Percentiles rank a stretch among this genome's conserved stretches.
Conservation (phyloP, 2,888 invertebrate species). For the Pollenia amentaria region DNA sequence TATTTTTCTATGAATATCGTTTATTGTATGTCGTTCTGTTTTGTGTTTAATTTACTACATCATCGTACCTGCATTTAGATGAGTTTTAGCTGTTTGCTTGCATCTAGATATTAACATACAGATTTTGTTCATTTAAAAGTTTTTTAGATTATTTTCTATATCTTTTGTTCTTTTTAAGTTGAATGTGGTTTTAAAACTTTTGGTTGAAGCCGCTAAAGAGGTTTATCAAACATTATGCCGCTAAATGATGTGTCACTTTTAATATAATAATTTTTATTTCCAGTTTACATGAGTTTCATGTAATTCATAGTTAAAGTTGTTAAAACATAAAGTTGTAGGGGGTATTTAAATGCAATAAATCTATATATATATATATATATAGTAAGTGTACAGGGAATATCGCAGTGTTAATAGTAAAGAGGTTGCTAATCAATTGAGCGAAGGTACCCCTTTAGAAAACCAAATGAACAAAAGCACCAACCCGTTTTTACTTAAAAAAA, state of each 20-base stretch:
- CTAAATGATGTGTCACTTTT: slow-evolving; percentile 74
- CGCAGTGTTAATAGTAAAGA: not conserved
- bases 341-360: slow-evolving; percentile 23
- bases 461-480: too few relatives aligned
- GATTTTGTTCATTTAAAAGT: slow-evolving; percentile 30
- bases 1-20: slow-evolving; percentile 59
- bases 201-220: slow-evolving; percentile 61
- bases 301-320: slow-evolving; percentile 67
- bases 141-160: slow-evolving; percentile 11
- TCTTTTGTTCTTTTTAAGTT: not conserved
- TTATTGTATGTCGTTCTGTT: slow-evolving; percentile 17
- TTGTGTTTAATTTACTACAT: slow-evolving; percentile 57
- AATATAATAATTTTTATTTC: slow-evolving; percentile 72
- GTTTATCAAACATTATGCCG: slow-evolving; percentile 68
- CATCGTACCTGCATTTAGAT: slow-evolving; percentile 31
- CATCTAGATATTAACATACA: slow-evolving; percentile 34
- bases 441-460: too few relatives aligned
- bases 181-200: slow-evolving; percentile 33
- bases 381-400: not conserved
- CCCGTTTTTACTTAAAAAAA: too few relatives aligned
- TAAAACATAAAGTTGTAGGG: slow-evolving; percentile 59
- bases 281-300: slow-evolving; percentile 44
- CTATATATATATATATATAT: not conserved
- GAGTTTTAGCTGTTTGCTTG: slow-evolving; percentile 45
- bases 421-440: not conserved